phyloP scores from a whole-genome alignment of 2,113 vertebrate species.

The Embiotoca jacksoni region DNA sequence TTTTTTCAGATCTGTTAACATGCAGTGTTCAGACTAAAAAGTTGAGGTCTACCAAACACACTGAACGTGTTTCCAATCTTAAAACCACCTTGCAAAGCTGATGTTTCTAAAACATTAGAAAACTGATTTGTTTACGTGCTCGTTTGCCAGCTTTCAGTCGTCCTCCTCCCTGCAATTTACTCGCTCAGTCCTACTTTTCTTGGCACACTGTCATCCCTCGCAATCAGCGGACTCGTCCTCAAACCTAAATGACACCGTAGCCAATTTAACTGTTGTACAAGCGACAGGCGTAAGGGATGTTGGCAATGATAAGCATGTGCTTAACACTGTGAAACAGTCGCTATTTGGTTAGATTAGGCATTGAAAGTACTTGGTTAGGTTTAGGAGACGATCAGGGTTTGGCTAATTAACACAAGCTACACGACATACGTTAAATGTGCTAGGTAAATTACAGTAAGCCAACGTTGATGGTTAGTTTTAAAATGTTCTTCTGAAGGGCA shows the following conservation, averaged over 20 bases:
- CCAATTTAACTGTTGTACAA: no score
- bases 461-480: no score
- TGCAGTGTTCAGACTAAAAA: no score
- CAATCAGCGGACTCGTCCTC: constrained; percentile 34
- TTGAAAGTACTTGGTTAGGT: no score
- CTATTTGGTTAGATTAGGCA: no score
- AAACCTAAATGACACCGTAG: constrained; percentile 19
- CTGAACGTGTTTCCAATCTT: neutral
- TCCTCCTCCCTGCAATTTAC: constrained; percentile 22
- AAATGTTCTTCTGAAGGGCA: no score
- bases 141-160: neutral
- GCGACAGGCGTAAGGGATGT: neutral
- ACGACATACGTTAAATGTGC: no score
- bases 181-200: constrained; percentile 20
- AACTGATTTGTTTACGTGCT: neutral
- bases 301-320: neutral
- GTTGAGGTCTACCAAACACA: neutral
- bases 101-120: neutral
- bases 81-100: neutral
- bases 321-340: no score
- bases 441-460: no score
- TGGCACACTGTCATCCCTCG: constrained; percentile 16
- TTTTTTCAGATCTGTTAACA: no score
- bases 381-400: no score
- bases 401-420: no score